A percentile compares a stretch with the other conserved stretches of the same genome.
phyloP scores from a whole-genome alignment of 2,797 vertebrate species.

The Poeciliopsis turneri region DNA sequence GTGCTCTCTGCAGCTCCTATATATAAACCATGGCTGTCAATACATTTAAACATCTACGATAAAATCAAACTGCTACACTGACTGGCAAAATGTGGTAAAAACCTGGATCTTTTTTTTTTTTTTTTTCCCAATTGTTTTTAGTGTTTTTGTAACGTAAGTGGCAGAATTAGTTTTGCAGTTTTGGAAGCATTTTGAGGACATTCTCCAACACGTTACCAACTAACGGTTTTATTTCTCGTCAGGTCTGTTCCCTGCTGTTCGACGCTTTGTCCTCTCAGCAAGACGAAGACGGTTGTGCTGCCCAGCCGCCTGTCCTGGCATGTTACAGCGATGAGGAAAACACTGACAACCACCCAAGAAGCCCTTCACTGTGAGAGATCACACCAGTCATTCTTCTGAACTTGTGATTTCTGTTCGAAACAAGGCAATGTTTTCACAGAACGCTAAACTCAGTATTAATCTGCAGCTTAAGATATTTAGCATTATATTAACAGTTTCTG shows the following conservation, averaged over 20 bases:
- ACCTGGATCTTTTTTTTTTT: background rate
- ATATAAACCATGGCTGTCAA: background rate
- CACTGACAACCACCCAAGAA: constrained; percentile 34
- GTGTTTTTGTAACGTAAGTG: background rate
- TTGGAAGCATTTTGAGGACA: background rate
- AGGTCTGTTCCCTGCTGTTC: constrained; percentile 90
- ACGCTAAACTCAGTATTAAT: background rate
- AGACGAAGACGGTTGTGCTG: constrained; percentile 28
- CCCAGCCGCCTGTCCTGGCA: constrained; percentile 73
- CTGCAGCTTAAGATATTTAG: background rate
- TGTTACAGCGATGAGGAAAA: constrained; percentile 86
- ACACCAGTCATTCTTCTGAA: background rate
- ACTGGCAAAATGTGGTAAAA: background rate
- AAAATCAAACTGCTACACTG: background rate
- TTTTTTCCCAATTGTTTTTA: background rate
- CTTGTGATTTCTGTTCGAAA: background rate
- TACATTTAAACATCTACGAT: background rate
- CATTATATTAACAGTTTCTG: background rate
- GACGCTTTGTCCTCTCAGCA: constrained; percentile 79
- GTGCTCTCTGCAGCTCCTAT: background rate
- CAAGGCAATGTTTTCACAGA: too few relatives aligned
- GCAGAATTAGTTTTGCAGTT: background rate
- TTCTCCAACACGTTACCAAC: background rate
- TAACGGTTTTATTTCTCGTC: constrained; percentile 9
- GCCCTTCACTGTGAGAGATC: constrained; percentile 16